A percentile compares a stretch with the other conserved stretches of the same genome.
Evolutionary conservation across 2,797 vertebrate species (phyloP).

Genomic region (Muscicapa comitata): DNA sequence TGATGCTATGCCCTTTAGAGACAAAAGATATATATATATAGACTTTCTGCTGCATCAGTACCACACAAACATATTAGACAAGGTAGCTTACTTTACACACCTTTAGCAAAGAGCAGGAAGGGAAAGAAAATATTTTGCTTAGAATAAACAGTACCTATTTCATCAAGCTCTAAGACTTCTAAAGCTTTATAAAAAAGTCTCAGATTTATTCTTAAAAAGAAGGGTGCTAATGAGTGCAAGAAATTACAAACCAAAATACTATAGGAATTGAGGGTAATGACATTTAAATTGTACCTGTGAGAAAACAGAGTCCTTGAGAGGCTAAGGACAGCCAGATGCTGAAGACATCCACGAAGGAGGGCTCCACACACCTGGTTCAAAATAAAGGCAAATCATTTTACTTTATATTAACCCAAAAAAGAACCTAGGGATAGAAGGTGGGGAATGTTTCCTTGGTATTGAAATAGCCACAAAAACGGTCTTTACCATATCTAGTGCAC

Average conservation of each 20-base stretch:
- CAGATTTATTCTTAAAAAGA: neutral
- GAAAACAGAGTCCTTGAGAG: constrained; percentile 91
- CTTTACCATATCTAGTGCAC: constrained; percentile 90
- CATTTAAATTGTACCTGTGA: constrained; percentile 81
- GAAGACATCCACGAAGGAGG: constrained; percentile 88
- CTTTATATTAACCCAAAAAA: neutral
- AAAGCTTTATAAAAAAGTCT: neutral
- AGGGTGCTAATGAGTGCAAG: neutral
- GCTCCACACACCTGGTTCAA: constrained; percentile 87
- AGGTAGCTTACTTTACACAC: neutral
- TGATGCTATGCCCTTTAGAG: neutral
- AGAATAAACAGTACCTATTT: neutral
- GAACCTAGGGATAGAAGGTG: neutral
- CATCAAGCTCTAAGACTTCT: neutral
- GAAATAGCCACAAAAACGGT: neutral
- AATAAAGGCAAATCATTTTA: neutral
- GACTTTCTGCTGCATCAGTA: neutral
- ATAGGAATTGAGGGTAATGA: neutral
- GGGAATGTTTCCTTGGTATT: neutral
- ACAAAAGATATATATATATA: neutral
- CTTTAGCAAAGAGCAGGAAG: neutral
- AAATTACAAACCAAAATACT: neutral
- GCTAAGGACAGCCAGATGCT: constrained; percentile 88
- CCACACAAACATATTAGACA: neutral
- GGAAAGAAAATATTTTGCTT: neutral